These are phyloP conservation scores for Solenopsis invicta DNA, from an alignment of 1,140 invertebrate species.

Conservation along the genomic window DNA sequence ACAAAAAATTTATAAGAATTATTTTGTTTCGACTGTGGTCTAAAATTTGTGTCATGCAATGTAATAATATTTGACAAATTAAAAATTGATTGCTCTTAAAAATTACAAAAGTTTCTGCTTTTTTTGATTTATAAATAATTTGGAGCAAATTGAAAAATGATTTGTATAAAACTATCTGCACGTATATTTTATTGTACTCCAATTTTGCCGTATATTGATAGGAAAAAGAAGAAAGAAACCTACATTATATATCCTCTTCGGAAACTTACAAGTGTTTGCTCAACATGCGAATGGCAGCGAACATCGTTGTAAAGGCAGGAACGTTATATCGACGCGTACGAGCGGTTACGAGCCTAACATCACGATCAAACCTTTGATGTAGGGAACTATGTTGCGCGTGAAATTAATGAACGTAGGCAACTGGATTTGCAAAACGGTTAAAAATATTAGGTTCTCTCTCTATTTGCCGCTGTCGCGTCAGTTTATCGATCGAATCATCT, in stretches of 20 bases:
- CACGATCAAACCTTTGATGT: constrained; percentile 60
- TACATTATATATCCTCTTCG: background rate
- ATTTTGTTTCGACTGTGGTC: no score
- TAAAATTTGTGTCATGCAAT: background rate
- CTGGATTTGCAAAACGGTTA: constrained; percentile 22
- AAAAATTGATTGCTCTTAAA: background rate
- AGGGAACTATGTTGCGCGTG: background rate
- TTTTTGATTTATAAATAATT: constrained; percentile 4
- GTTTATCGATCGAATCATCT: constrained; percentile 42
- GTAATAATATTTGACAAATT: background rate
- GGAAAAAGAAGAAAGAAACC: background rate
- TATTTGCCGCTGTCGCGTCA: background rate
- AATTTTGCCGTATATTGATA: background rate
- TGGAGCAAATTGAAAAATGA: background rate
- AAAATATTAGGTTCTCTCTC: constrained; percentile 30
- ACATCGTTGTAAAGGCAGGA: constrained; percentile 22
- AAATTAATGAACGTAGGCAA: constrained; percentile 40
- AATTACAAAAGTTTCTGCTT: no score
- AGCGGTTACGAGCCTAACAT: constrained; percentile 54
- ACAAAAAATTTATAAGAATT: no score
- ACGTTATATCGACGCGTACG: constrained; percentile 54
- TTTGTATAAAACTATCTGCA: background rate
- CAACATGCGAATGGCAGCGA: background rate
- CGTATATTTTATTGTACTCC: background rate
- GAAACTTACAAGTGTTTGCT: constrained; percentile 10